Evolutionary conservation across 2,797 vertebrate species (phyloP).

Genomic region (Lacerta bilineata): DNA sequence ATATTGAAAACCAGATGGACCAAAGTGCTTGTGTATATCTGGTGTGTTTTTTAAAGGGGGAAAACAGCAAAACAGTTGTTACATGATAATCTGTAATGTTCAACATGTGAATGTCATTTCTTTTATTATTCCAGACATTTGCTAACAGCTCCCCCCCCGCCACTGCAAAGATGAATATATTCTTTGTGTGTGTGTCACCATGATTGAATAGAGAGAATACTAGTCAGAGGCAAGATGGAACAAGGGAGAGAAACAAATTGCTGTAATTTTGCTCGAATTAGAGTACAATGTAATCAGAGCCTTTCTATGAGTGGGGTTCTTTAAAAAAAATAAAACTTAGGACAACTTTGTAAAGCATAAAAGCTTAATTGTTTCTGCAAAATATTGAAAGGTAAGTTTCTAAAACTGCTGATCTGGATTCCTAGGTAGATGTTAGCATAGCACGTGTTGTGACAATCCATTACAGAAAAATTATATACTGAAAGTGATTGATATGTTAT

Average conservation of each 20-base stretch:
- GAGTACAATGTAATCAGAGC: neutral
- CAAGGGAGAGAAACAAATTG: neutral
- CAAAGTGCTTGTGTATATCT: no score
- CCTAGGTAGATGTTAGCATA: constrained; percentile 9
- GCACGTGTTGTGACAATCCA: constrained; percentile 19
- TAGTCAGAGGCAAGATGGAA: neutral
- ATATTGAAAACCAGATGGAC: neutral
- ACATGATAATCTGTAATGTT: neutral
- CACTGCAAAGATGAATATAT: neutral
- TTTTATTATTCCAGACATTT: neutral
- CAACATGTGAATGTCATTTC: neutral
- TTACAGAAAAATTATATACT: constrained; percentile 26
- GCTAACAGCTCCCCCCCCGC: neutral
- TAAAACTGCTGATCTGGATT: constrained; percentile 37
- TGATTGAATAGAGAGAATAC: neutral
- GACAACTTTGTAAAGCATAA: neutral
- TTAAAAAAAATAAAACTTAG: neutral
- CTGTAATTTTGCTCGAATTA: constrained; percentile 9
- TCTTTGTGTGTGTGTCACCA: constrained; percentile 16
- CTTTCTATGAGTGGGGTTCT: neutral
- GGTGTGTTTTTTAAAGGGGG: no score
- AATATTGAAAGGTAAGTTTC: neutral
- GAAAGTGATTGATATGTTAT: neutral
- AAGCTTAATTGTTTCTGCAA: constrained; percentile 14
- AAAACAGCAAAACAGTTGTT: neutral